Base-by-base conservation (phyloP, 2,888 invertebrate genomes). In the Cataglyphis albicans region DNA sequence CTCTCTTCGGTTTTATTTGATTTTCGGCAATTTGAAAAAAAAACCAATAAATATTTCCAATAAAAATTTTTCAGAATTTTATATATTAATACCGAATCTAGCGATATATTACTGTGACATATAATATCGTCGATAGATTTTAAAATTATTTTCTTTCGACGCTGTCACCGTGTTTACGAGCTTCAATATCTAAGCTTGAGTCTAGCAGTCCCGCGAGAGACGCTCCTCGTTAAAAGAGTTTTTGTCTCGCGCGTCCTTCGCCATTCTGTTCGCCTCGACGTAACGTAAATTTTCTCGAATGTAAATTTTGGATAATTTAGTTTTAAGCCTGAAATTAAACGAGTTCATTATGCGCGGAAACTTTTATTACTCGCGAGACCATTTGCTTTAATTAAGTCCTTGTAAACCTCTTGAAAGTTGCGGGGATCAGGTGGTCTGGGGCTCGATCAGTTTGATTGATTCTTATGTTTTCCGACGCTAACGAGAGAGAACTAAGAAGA, bases 231-330 rank as follows among this genome's bases (percentile, higher is more conserved):
- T 80, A 80, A 80, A 70, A 59, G 78, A 80, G 78, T 70, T 80
- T 59, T 35, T 70, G 78, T 80, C 70, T 70, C 25, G 41, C 78
- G 15, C 68, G 57, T n/a, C 25, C 70, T 68, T 18, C 59, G 29
- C 57, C 76, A 55, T 59, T 78, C 55, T 44, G 68, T 68, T 67
- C 32, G 48, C 41, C 44, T 32, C 18, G 32, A 59, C 15, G 78
- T 70, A 59, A 70, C 70, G 70, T 70, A 70, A 70, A 80, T 80
- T 73, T 72, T 81, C 83, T 73, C 38, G 67, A 80, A 73, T 78
- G 78, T 84, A 83, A 84, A 84, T 84, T 83, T 73, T 73, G 44
- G 67, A 83, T 83, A 84, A 84, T 83, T 83, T 83, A 83, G 72
- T 84, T 83, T 83, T 63, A 80, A 84, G 82, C 67, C 73, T 61